Evolutionary conservation across 1,140 invertebrate genomes (phyloP), one percentile per base, ranked within the genome.

Genomic region (Leptinotarsa texana): DNA sequence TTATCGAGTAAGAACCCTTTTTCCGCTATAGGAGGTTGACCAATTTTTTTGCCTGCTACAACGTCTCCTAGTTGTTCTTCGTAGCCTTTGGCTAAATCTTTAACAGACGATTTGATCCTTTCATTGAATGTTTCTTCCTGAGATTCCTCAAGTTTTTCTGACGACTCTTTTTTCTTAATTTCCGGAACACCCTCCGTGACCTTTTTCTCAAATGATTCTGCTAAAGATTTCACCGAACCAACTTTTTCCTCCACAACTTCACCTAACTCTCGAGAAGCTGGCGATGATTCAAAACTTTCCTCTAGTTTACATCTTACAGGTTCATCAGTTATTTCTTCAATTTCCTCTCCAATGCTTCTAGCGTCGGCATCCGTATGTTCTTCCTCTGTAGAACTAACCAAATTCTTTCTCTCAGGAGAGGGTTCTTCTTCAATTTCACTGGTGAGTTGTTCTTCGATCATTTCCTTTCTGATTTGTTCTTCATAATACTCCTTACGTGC

Each of bases 401-500:
- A 71, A 22, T 80, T 78, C 80, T 84, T 84, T n/a, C 79, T 84
- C 81, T 89, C 88, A 8, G 87, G 87, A 2, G 87, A 87, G n/a
- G 81, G 75, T 79, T 88, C 87, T 82, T 88, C 87, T 80, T 87
- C 86, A 24, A 84, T 75, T 77, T 87, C 86, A 21, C 81, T 82
- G 75, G 84, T 84, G 18, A 88, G 79, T 72, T 88, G 85, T 74
- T 87, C 85, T 72, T 86, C 85, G 13, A 87, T 85, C 81, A 87
- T 84, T 79, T 87, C 87, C 78, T 87, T 86, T 75, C 86, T 86
- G 8, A 87, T 87, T 82, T 87, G 87, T 76, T 85, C 83, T 81
- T 88, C 87, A 78, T 86, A 87, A 73, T 84, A 85, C 74, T 85
- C 82, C 76, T 86, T 88, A 74, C 86, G 84, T 65, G 82, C 77